A percentile compares a stretch with the other conserved stretches of the same genome.
phyloP scores from a whole-genome alignment of 2,888 invertebrate species.

The Acleris sparsana region DNA sequence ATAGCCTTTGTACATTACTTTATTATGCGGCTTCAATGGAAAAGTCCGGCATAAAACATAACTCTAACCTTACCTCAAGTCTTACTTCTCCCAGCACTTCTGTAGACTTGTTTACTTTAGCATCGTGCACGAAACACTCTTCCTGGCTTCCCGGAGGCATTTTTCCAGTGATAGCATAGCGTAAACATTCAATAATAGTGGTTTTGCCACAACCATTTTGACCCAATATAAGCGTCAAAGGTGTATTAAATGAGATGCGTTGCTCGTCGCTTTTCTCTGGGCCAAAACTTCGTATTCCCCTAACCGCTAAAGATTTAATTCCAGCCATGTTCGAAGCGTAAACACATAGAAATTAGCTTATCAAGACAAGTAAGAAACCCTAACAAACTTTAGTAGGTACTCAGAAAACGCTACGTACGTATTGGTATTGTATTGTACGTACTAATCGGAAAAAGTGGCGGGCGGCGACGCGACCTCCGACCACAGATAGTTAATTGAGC shows the following conservation, averaged over 20 bases:
- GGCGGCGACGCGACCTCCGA: conserved; percentile 18
- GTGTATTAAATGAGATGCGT: conserved; percentile 88
- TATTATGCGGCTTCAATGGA: conserved; percentile 6
- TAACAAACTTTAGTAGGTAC: conserved; percentile 21
- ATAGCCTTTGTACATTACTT: neutral
- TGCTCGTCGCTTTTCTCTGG: conserved; percentile 89
- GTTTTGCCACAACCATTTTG: conserved; percentile 99
- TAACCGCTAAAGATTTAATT: conserved; percentile 89
- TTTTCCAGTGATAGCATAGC: conserved; percentile 95
- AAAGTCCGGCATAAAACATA: conserved; percentile 30
- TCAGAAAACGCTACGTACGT: conserved; percentile 12
- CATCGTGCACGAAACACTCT: conserved; percentile 96
- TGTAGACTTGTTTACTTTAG: conserved; percentile 87
- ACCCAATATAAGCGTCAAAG: conserved; percentile 96
- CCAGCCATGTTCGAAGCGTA: conserved; percentile 86
- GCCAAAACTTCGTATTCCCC: conserved; percentile 96
- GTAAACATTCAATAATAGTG: conserved; percentile 97
- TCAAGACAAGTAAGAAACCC: neutral
- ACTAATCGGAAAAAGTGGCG: conserved; percentile 30
- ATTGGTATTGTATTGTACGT: conserved; percentile 4
- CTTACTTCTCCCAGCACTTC: conserved; percentile 76
- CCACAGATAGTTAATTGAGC: neutral
- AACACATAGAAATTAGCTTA: conserved; percentile 32
- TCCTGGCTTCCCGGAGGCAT: conserved; percentile 92
- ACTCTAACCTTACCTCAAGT: conserved; percentile 62